Percentiles rank a stretch among this genome's conserved stretches.
Conservation (phyloP, 2,113 vertebrate species). For the Mirounga angustirostris region DNA sequence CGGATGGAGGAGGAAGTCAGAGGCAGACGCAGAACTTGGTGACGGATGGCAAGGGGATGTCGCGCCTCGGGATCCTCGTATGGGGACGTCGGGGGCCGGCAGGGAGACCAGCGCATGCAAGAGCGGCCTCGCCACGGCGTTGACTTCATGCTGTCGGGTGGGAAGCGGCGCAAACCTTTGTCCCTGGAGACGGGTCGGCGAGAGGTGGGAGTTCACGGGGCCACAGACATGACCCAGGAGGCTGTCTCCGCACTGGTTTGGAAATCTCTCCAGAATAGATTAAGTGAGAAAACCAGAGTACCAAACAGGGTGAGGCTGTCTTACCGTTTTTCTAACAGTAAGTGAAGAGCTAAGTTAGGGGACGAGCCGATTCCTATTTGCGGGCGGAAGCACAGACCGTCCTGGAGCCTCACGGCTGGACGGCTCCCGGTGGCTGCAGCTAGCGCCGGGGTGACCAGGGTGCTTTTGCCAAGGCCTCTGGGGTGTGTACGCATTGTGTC, state of each 20-base stretch:
- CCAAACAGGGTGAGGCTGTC: too few relatives aligned
- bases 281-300: not conserved
- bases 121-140: not conserved
- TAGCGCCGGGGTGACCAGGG: not conserved
- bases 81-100: not conserved
- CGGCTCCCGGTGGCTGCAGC: fast-evolving
- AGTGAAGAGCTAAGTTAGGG: not conserved
- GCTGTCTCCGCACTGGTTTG: fast-evolving
- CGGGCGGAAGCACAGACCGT: fast-evolving
- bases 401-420: fast-evolving
- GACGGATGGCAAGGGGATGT: not conserved
- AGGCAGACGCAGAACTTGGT: not conserved
- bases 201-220: not conserved
- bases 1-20: not conserved
- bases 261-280: not conserved
- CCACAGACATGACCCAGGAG: fast-evolving
- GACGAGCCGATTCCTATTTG: not conserved
- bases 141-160: fast-evolving
- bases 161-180: not conserved
- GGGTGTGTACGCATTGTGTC: fast-evolving
- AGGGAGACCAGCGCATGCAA: not conserved
- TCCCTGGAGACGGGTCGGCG: not conserved
- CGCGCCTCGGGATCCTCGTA: not conserved
- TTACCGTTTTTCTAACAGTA: not conserved
- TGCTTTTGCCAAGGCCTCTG: not conserved